Conservation (phyloP, 2,797 vertebrate species). For the Darevskia mixta region DNA sequence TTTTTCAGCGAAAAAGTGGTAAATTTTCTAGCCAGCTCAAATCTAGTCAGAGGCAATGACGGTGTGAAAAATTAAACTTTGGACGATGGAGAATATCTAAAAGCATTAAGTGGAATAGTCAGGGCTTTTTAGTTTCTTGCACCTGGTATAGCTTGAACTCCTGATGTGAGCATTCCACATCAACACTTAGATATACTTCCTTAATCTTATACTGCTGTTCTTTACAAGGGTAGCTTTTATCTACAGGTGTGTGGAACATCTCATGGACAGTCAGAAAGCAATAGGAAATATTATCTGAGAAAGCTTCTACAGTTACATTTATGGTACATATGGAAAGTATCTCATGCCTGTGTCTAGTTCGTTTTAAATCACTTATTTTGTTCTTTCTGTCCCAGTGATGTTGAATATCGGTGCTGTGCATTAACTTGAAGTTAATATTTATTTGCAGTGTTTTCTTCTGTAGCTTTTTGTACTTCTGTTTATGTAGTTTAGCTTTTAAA, state of each 20-base stretch:
- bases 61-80: neutral
- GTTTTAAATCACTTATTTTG: constrained; percentile 21
- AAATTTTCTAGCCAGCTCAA: neutral
- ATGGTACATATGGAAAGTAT: neutral
- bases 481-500: constrained; percentile 38
- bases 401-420: constrained; percentile 12
- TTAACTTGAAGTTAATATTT: constrained; percentile 32
- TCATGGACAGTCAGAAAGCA: neutral
- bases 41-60: neutral
- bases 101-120: neutral
- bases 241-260: neutral
- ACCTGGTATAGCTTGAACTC: fast-evolving
- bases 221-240: fast-evolving
- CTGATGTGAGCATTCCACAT: neutral
- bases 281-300: constrained; percentile 6
- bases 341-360: constrained; percentile 17
- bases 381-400: constrained; percentile 35
- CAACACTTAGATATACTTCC: neutral
- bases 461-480: neutral
- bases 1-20: neutral
- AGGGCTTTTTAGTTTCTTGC: neutral
- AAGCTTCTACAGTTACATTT: neutral
- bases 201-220: neutral
- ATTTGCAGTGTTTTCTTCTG: constrained; percentile 40
- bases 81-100: neutral